Conservation (phyloP, 30 jellyfish, hydroid and myxozoan genomes). For the Morbakka virulenta region DNA sequence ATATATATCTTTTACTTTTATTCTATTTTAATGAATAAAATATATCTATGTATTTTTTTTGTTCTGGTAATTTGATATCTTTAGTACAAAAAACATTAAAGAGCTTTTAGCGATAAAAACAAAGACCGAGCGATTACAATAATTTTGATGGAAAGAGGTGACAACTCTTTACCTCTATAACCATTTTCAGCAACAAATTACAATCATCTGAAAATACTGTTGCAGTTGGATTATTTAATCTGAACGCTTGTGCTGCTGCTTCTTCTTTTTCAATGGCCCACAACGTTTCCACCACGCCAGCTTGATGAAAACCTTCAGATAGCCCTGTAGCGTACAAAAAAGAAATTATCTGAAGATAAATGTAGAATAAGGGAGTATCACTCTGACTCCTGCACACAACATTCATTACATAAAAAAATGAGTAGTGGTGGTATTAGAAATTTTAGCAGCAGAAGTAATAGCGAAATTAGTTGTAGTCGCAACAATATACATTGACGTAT, state of each 20-base stretch:
- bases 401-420: too few species aligned
- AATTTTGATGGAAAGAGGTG: neutral
- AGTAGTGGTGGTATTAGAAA: too few species aligned
- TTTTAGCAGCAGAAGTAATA: too few species aligned
- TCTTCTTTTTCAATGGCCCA: conserved; percentile 97
- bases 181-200: conserved; percentile 60
- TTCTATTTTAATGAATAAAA: too few species aligned
- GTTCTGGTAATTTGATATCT: too few species aligned
- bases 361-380: neutral
- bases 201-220: conserved; percentile 87
- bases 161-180: conserved; percentile 71
- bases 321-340: too few species aligned
- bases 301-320: conserved; percentile 90
- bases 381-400: neutral
- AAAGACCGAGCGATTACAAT: neutral
- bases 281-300: conserved; percentile 75
- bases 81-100: too few species aligned
- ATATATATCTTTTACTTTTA: too few species aligned
- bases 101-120: neutral
- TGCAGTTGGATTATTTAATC: conserved; percentile 77
- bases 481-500: too few species aligned
- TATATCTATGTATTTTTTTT: too few species aligned
- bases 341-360: too few species aligned
- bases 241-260: conserved; percentile 95
- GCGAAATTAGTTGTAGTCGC: too few species aligned